Conservation (phyloP, 2,113 vertebrate genomes). For the Salminus brasiliensis region DNA sequence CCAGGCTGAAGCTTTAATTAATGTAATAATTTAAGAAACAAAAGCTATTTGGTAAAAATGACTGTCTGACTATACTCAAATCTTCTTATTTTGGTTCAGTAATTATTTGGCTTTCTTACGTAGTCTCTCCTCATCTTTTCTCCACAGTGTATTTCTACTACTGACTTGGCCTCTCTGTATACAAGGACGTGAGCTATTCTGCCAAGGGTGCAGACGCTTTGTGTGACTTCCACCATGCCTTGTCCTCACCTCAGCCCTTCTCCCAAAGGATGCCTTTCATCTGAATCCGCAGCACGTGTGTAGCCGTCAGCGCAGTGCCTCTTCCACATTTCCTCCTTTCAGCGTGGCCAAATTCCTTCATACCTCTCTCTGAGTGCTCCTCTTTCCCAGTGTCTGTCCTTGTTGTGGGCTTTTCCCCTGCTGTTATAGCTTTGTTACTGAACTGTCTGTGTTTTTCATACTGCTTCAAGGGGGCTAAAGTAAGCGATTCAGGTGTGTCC, state of each 20-base stretch:
- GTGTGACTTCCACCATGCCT: slow-evolving; percentile 45
- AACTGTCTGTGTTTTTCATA: background rate
- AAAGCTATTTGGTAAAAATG: no score
- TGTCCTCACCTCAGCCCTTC: background rate
- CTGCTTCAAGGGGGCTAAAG: background rate
- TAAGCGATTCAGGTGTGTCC: background rate
- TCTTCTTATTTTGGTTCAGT: background rate
- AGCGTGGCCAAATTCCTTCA: slow-evolving; percentile 13
- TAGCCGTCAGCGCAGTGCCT: slow-evolving; percentile 39
- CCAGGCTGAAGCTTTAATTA: no score
- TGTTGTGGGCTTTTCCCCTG: background rate
- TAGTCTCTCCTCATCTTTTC: background rate
- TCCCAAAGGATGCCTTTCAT: slow-evolving; percentile 51
- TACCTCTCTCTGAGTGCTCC: slow-evolving; percentile 7
- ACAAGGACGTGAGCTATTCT: slow-evolving; percentile 35
- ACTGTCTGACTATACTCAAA: no score
- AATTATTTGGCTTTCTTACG: background rate
- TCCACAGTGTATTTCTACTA: slow-evolving; percentile 78
- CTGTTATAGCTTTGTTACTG: slow-evolving; percentile 5
- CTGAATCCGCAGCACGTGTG: slow-evolving; percentile 32
- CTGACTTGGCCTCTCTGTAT: slow-evolving; percentile 63
- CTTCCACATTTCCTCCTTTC: slow-evolving; percentile 36
- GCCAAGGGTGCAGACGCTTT: slow-evolving; percentile 34
- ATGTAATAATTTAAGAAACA: no score
- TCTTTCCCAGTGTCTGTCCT: slow-evolving; percentile 9